phyloP scores from a whole-genome alignment of 2,888 invertebrate genomes.

The Spilarctia lutea region DNA sequence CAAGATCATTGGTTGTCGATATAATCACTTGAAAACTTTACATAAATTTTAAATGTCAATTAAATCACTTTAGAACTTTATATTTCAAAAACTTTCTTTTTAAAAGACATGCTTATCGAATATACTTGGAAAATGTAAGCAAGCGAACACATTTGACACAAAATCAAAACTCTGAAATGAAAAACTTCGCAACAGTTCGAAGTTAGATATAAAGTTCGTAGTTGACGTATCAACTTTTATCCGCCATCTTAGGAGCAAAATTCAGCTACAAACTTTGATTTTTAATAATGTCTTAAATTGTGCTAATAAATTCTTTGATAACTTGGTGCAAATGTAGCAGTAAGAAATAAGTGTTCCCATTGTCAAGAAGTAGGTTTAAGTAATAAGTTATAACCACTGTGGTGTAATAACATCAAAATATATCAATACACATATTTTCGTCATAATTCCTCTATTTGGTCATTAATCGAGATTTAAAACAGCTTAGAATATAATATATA shows the following conservation, averaged over 20 bases:
- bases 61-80: not conserved
- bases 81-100: not conserved
- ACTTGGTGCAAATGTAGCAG: not conserved
- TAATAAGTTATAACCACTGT: too few species aligned
- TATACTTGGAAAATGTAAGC: not conserved
- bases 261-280: conserved; percentile 20
- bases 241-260: conserved; percentile 12
- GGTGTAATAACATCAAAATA: too few species aligned
- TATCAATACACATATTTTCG: not conserved
- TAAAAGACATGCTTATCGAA: not conserved
- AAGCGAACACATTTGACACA: not conserved
- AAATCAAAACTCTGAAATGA: not conserved
- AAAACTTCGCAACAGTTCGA: not conserved
- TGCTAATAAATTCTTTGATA: not conserved
- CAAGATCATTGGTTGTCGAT: too few species aligned
- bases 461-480: not conserved
- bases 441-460: not conserved
- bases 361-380: too few species aligned
- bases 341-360: not conserved
- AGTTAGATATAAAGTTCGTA: conserved; percentile 23
- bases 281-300: conserved; percentile 2
- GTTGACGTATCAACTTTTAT: conserved; percentile 16
- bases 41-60: not conserved
- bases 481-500: not conserved
- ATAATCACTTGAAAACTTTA: too few species aligned